Percentiles rank a stretch among this genome's conserved stretches.
Conservation (phyloP, 1,140 invertebrate species). For the Ruditapes philippinarum region DNA sequence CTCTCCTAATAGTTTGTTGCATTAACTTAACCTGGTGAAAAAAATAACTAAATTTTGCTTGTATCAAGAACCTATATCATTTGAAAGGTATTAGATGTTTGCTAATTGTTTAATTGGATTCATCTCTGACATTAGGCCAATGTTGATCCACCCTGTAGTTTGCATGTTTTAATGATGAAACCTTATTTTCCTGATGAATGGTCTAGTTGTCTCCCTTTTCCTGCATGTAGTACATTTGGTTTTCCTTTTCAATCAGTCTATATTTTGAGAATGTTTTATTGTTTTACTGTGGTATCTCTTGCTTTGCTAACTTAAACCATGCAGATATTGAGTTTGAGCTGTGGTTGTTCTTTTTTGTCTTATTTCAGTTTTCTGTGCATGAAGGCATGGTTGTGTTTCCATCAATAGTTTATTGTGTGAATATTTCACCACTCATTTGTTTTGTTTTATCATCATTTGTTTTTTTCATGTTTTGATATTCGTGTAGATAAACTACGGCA, state of each 20-base stretch:
- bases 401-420: neutral
- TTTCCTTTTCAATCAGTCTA: neutral
- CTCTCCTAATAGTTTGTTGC: too few species aligned
- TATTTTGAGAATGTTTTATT: neutral
- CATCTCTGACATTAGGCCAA: too few species aligned
- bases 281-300: neutral
- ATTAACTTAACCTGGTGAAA: too few species aligned
- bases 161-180: too few species aligned
- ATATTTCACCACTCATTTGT: constrained; percentile 21
- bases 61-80: too few species aligned
- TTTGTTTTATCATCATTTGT: constrained; percentile 46
- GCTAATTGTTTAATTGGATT: too few species aligned
- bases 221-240: neutral
- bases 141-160: too few species aligned
- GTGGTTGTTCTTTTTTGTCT: neutral
- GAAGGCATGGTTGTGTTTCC: neutral
- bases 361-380: neutral
- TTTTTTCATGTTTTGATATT: constrained; percentile 60
- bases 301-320: neutral
- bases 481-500: constrained; percentile 54
- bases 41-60: too few species aligned
- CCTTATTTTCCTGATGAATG: too few species aligned
- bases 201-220: neutral
- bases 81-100: too few species aligned
- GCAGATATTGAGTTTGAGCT: neutral